Evolutionary conservation across 2,797 vertebrate genomes (phyloP).

Genomic region (Cottoperca gobio): DNA sequence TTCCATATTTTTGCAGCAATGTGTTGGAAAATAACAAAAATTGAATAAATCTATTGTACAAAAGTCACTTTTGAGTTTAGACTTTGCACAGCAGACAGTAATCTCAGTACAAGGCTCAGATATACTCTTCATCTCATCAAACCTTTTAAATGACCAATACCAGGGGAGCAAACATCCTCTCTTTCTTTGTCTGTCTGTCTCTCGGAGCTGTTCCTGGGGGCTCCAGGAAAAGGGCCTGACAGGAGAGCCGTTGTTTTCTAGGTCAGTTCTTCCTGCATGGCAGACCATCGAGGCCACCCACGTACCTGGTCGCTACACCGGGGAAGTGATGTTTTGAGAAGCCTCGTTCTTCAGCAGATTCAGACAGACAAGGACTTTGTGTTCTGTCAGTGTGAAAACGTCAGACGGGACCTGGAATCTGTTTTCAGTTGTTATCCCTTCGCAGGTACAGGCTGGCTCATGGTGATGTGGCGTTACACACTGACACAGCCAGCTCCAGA

Average conservation of each 20-base stretch:
- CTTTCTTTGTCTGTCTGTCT: slow-evolving; percentile 20
- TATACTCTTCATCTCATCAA: slow-evolving; percentile 15
- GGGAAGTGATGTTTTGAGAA: slow-evolving; percentile 62
- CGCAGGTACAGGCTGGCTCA: slow-evolving; percentile 49
- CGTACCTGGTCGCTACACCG: slow-evolving; percentile 53
- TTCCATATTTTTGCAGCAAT: background rate
- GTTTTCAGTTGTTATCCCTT: slow-evolving; percentile 60
- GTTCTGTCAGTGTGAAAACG: slow-evolving; percentile 66
- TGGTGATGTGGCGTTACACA: slow-evolving; percentile 45
- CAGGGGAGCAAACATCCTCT: slow-evolving; percentile 49
- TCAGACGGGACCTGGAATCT: slow-evolving; percentile 63
- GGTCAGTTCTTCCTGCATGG: slow-evolving; percentile 68
- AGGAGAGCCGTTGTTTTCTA: slow-evolving; percentile 68
- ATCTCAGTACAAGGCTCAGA: slow-evolving; percentile 5
- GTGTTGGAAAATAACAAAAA: slow-evolving; percentile 9
- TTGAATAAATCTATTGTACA: background rate
- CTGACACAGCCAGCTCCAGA: slow-evolving; percentile 41
- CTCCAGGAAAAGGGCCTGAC: slow-evolving; percentile 49
- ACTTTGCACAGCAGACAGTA: slow-evolving; percentile 2
- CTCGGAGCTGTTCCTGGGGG: slow-evolving; percentile 10
- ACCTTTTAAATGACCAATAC: slow-evolving; percentile 45
- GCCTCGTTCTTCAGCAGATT: slow-evolving; percentile 62
- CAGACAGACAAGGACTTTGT: slow-evolving; percentile 71
- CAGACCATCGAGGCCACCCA: slow-evolving; percentile 72
- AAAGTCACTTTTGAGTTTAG: slow-evolving; percentile 7